Percentiles rank a stretch among this genome's conserved stretches.
phyloP scores from a whole-genome alignment of 2,888 invertebrate genomes.

The Hyposoter dolosus region DNA sequence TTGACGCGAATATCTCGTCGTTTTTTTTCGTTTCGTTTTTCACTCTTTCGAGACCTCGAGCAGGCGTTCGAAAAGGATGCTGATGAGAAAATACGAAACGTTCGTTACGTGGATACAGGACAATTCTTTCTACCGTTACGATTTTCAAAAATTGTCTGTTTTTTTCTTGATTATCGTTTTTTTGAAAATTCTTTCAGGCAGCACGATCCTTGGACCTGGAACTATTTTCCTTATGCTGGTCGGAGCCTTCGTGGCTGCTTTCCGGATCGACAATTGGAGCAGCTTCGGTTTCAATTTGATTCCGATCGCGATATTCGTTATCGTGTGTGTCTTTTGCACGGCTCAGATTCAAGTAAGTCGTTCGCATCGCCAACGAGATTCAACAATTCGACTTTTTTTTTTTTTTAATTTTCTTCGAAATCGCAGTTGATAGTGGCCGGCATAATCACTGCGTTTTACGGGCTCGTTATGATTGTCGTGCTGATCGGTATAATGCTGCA shows the following conservation, averaged over 20 bases:
- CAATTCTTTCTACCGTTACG: background rate
- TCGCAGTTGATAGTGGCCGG: slow-evolving; percentile 90
- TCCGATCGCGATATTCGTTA: slow-evolving; percentile 89
- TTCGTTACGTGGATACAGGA: background rate
- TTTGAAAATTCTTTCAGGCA: slow-evolving; percentile 82
- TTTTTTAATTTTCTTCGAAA: background rate
- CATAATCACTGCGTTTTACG: slow-evolving; percentile 91
- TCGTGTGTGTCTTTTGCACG: slow-evolving; percentile 89
- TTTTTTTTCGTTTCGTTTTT: background rate
- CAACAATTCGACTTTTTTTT: background rate
- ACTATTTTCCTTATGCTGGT: slow-evolving; percentile 94
- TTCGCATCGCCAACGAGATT: background rate
- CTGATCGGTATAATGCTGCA: slow-evolving; percentile 92
- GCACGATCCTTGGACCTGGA: slow-evolving; percentile 93
- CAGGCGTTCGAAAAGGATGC: background rate
- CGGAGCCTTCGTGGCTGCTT: slow-evolving; percentile 92
- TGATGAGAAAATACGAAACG: background rate
- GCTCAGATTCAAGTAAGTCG: slow-evolving; percentile 88
- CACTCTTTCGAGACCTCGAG: background rate
- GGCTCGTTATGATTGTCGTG: slow-evolving; percentile 95
- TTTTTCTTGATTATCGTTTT: background rate
- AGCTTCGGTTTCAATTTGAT: slow-evolving; percentile 89
- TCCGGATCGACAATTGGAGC: slow-evolving; percentile 89
- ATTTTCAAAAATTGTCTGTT: background rate
- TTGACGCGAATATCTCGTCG: background rate